Conservation (phyloP, 35 echinoderm and acorn worm species). For the Heliocidaris erythrogramma region DNA sequence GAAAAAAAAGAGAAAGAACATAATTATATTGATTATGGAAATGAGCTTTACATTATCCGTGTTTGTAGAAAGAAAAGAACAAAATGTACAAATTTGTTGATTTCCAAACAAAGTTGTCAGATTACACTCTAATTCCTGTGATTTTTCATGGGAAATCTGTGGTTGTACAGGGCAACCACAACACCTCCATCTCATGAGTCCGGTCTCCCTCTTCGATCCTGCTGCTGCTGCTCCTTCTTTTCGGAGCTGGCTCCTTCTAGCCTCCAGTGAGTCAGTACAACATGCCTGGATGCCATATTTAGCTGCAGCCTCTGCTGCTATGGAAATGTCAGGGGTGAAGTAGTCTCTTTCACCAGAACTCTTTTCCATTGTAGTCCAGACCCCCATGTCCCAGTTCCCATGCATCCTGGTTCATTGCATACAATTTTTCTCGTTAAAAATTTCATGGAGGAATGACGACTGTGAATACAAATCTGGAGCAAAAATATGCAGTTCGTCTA, state of each 20-base stretch:
- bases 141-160: too few relatives aligned
- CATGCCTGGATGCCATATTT: conserved; percentile 40
- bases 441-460: too few relatives aligned
- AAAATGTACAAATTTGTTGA: too few relatives aligned
- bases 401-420: background rate
- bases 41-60: background rate
- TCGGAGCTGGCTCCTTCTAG: background rate
- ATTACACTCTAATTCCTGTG: too few relatives aligned
- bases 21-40: background rate
- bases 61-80: background rate
- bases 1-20: background rate
- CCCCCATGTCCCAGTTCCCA: background rate
- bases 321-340: conserved; percentile 40
- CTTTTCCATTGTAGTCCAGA: background rate
- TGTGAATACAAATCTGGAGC: too few relatives aligned
- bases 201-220: background rate
- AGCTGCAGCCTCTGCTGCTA: conserved; percentile 36
- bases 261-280: conserved; percentile 26
- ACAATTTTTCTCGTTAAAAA: too few relatives aligned
- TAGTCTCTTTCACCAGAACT: conserved; percentile 10
- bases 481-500: too few relatives aligned
- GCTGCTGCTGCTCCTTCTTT: background rate
- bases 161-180: background rate
- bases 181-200: background rate
- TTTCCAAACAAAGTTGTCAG: too few relatives aligned